Evolutionary conservation across 2,888 invertebrate genomes (phyloP).

Genomic region (Leptodirus hochenwartii): DNA sequence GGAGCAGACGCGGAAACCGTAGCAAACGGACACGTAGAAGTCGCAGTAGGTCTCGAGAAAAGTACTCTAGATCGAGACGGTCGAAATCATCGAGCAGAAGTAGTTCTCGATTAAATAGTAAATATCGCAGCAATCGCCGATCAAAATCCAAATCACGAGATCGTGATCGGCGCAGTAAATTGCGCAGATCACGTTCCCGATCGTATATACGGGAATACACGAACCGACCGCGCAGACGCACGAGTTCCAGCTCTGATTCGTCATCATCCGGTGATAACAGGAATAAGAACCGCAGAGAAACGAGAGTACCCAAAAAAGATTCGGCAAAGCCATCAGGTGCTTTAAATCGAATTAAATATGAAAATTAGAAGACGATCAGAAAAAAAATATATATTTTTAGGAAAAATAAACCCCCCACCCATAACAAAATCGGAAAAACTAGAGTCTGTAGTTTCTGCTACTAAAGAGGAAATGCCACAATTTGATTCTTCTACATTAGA

Average conservation of each 20-base stretch:
- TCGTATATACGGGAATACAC: slow-evolving; percentile 24
- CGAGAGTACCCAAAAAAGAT: slow-evolving; percentile 7
- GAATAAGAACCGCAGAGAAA: slow-evolving; percentile 8
- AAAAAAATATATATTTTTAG: background rate
- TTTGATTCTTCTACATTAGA: slow-evolving; percentile 41
- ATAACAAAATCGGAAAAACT: too few species aligned
- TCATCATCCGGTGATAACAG: slow-evolving; percentile 11
- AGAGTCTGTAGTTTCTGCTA: too few species aligned
- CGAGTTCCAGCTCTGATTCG: slow-evolving; percentile 14
- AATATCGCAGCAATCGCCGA: slow-evolving; percentile 13
- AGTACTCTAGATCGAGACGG: slow-evolving; percentile 17
- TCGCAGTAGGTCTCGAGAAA: slow-evolving; percentile 8
- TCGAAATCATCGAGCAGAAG: slow-evolving; percentile 17
- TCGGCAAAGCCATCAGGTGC: background rate
- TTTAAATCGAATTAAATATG: background rate
- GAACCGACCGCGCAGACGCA: slow-evolving; percentile 17
- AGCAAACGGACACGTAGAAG: background rate
- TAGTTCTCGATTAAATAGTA: slow-evolving; percentile 16
- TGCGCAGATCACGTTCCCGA: slow-evolving; percentile 21
- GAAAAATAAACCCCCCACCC: too few species aligned
- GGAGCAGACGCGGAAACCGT: slow-evolving; percentile 13
- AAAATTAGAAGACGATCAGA: background rate
- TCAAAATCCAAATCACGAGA: slow-evolving; percentile 11
- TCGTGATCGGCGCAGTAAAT: slow-evolving; percentile 13
- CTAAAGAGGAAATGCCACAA: slow-evolving; percentile 34